A percentile compares a stretch with the other conserved stretches of the same genome.
These are phyloP conservation scores for Pangasius djambal DNA, from an alignment of 2,797 vertebrate species.

Conservation along the genomic window DNA sequence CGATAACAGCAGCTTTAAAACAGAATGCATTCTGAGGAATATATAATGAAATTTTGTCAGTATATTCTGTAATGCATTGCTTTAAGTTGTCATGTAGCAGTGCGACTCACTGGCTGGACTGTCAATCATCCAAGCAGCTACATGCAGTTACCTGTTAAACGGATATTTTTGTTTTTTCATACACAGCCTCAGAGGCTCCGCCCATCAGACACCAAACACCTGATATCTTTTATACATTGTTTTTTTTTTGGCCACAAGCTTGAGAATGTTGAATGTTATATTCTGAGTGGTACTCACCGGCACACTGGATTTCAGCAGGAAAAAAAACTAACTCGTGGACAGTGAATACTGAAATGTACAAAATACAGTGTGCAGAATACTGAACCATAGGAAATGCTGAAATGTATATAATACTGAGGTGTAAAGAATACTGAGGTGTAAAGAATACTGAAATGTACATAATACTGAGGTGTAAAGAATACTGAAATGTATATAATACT, in stretches of 20 bases:
- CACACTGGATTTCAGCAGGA: no score
- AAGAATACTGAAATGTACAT: no score
- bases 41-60: slow-evolving; percentile 30
- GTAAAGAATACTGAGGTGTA: no score
- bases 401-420: no score
- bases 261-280: no score
- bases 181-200: neutral
- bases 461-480: no score
- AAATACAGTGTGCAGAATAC: no score
- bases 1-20: slow-evolving; percentile 12
- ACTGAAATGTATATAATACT: no score
- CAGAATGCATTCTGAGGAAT: slow-evolving; percentile 45
- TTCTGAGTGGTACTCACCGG: no score
- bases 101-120: neutral
- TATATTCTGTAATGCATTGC: neutral
- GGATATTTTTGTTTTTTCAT: neutral
- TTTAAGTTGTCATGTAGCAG: neutral
- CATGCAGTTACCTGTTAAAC: neutral
- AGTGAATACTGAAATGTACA: neutral
- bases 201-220: neutral
- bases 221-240: neutral
- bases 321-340: no score
- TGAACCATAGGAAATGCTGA: no score
- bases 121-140: neutral
- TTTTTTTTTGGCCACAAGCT: no score